Percentiles rank a stretch among this genome's conserved stretches.
These are phyloP conservation scores for Hemibagrus guttatus DNA, from an alignment of 2,797 vertebrate species.

Conservation along the genomic window DNA sequence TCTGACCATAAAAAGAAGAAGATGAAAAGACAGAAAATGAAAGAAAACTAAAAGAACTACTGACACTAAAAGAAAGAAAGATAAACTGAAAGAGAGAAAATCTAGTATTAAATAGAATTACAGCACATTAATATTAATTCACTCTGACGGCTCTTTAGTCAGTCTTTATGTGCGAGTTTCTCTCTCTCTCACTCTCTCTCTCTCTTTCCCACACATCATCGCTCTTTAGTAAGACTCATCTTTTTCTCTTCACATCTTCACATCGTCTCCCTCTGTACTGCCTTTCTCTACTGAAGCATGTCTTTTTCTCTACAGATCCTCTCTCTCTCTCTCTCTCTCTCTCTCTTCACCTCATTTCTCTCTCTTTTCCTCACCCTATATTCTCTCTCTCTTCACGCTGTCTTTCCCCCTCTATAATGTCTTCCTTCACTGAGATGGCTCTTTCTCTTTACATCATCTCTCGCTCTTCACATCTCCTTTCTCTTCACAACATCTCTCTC, in stretches of 20 bases:
- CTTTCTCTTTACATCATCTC: background rate
- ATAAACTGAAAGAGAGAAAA: background rate
- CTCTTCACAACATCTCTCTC: background rate
- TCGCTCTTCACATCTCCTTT: background rate
- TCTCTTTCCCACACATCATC: background rate
- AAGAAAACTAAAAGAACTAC: too few relatives aligned
- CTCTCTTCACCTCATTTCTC: background rate
- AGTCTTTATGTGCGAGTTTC: background rate
- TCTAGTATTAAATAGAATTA: background rate
- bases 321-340: background rate
- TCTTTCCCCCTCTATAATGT: too few relatives aligned
- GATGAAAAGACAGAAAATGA: background rate
- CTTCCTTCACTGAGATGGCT: too few relatives aligned
- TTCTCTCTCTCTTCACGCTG: background rate
- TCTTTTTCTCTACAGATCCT: background rate
- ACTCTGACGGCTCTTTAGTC: background rate
- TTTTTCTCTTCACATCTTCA: background rate
- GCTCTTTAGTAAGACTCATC: background rate
- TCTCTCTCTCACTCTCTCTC: background rate
- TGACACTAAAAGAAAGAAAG: background rate
- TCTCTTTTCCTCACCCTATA: background rate
- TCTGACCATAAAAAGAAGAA: too few relatives aligned
- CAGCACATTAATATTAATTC: constrained; percentile 5
- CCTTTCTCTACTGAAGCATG: too few relatives aligned
- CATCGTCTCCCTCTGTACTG: background rate